phyloP scores from a whole-genome alignment of 1,140 invertebrate genomes.

The Acyrthosiphon pisum region DNA sequence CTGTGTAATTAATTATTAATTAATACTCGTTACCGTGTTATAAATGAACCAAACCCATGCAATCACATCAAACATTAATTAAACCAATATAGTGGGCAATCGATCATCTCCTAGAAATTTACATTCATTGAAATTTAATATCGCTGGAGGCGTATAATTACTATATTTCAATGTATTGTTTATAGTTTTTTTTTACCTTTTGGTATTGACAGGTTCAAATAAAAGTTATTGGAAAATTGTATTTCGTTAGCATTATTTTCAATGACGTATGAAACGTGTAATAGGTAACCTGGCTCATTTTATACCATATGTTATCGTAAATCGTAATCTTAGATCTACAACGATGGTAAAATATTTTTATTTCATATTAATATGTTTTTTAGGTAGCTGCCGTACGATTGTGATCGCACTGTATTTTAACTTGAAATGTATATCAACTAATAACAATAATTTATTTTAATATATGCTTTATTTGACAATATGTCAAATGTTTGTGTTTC shows the following conservation, averaged over 20 bases:
- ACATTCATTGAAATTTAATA: background rate
- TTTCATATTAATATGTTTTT: background rate
- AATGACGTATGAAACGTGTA: background rate
- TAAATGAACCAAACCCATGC: background rate
- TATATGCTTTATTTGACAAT: too few species aligned
- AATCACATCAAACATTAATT: background rate
- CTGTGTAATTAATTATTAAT: background rate
- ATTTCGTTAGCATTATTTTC: background rate
- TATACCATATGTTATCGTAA: background rate
- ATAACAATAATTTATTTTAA: background rate
- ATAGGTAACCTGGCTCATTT: background rate
- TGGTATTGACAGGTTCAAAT: background rate
- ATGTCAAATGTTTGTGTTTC: background rate
- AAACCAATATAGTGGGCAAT: background rate
- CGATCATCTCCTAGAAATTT: background rate
- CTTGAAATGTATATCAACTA: background rate
- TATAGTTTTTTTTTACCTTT: background rate
- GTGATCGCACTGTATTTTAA: background rate
- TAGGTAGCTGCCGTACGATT: background rate
- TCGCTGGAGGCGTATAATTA: background rate
- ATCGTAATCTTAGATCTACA: background rate
- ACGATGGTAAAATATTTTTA: background rate
- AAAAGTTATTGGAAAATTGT: background rate
- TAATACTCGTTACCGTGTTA: background rate
- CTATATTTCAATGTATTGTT: background rate